Conservation (phyloP, 2,113 vertebrate species). For the Hiodon alosoides region DNA sequence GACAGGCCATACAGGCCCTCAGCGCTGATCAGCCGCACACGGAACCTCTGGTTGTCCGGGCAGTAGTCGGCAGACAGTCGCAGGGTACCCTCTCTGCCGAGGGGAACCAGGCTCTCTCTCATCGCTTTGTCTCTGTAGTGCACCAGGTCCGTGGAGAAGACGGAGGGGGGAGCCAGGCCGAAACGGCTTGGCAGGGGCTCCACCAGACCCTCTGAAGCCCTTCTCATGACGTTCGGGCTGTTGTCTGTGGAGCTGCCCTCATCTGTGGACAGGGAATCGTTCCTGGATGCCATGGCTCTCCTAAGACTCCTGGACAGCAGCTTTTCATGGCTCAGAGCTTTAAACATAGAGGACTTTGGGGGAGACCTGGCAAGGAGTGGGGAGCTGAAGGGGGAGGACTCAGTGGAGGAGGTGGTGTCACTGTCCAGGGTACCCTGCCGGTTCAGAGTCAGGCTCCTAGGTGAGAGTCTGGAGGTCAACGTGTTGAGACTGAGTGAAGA, state of each 20-base stretch:
- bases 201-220: slow-evolving; percentile 64
- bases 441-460: slow-evolving; percentile 34
- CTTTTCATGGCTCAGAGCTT: slow-evolving; percentile 70
- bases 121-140: slow-evolving; percentile 60
- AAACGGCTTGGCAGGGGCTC: slow-evolving; percentile 50
- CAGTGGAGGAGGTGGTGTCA: slow-evolving; percentile 71
- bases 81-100: slow-evolving; percentile 67
- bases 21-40: slow-evolving; percentile 73
- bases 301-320: slow-evolving; percentile 60
- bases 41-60: slow-evolving; percentile 66
- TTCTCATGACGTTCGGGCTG: slow-evolving; percentile 72
- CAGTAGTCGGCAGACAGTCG: slow-evolving; percentile 76
- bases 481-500: slow-evolving; percentile 24
- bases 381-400: slow-evolving; percentile 75
- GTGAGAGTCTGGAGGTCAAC: slow-evolving; percentile 49
- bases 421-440: slow-evolving; percentile 57
- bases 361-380: slow-evolving; percentile 64
- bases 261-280: slow-evolving; percentile 80
- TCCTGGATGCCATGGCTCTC: slow-evolving; percentile 61
- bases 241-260: slow-evolving; percentile 84
- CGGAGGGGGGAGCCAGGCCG: slow-evolving; percentile 54
- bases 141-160: slow-evolving; percentile 58
- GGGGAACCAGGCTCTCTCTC: slow-evolving; percentile 64
- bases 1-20: slow-evolving; percentile 67
- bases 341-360: slow-evolving; percentile 60